Conservation (phyloP, 2,113 vertebrate genomes). For the Noturus placidus region DNA sequence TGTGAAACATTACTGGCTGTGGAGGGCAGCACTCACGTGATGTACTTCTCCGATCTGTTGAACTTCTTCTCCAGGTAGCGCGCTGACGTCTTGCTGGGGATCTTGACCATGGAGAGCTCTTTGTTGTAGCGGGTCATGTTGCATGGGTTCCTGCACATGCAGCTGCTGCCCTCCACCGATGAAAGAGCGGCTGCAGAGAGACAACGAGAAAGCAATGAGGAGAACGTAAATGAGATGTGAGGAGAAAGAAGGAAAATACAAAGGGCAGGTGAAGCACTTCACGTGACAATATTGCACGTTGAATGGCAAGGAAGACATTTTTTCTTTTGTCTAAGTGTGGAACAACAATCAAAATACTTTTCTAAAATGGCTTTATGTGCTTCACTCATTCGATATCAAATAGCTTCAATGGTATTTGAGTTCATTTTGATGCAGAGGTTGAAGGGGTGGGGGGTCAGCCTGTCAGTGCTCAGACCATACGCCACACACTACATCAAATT, state of each 20-base stretch:
- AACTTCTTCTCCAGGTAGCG: slow-evolving; percentile 99
- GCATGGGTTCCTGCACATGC: slow-evolving; percentile 92
- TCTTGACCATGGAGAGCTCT: slow-evolving; percentile 99
- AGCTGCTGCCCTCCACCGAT: slow-evolving; percentile 88
- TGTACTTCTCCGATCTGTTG: slow-evolving; percentile 97
- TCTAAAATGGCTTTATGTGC: background rate
- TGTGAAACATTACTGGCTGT: background rate
- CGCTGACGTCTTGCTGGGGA: slow-evolving; percentile 96
- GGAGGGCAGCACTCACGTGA: slow-evolving; percentile 87
- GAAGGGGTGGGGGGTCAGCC: no score
- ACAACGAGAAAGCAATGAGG: background rate
- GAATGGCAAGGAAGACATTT: background rate
- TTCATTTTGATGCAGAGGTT: no score
- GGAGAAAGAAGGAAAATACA: background rate
- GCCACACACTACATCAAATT: no score
- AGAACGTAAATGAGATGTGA: background rate
- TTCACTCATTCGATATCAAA: background rate
- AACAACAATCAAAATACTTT: background rate
- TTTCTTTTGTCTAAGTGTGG: no score
- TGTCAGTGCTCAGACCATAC: no score
- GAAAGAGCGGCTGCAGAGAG: slow-evolving; percentile 82
- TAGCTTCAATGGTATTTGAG: background rate
- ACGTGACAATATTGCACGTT: background rate
- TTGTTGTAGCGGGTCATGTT: slow-evolving; percentile 98
- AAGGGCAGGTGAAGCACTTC: background rate